Evolutionary conservation across 64 coral and sea anemone species (phyloP), one percentile per base, ranked within the genome.

Genomic region (Montipora sp.): DNA sequence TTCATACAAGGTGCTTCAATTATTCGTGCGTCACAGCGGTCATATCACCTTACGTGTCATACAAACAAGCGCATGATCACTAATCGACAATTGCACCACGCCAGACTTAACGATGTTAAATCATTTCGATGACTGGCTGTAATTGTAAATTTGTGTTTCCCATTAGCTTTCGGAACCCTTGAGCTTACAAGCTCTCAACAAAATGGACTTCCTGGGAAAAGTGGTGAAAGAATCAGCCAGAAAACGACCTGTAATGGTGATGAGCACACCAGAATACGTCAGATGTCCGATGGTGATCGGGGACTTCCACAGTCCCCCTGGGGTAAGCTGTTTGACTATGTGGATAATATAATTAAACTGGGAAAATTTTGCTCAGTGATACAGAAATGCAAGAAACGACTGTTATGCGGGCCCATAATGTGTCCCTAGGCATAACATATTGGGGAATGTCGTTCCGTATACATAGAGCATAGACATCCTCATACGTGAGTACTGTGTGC

Each of bases 191-290:
- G 47, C 7, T 57, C 76, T 90, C 48, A 90, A 51, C 65, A 43
- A 24, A 24, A 80, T 94, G 92, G 92, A 89, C 51, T 94, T 83
- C 79, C 9, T 88, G 50, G 92, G 92, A 8, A 94, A 94, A 19
- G 92, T 94, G 18, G 87, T 94, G 5, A 88, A 88, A 49, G 92
- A 94, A 61, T 94, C 92, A 18, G 86, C 79, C 8, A 88, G 92
- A 51, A 76, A 76, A 36, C 77, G 86, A 22, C 92, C 92, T 18
- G 92, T 94, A 2, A 81, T 94, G 66, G 73, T 94, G 14, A 83
- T 88, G 36, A 94, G 92, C 60, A 88, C 87, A 7, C 92, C 92
- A 10, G 92, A 94, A 63, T 94, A 94, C 48, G 92, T 94, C 21
- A 7, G 51, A 11, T 93, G 91, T 88, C 91, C 91, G 45, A 93